Conservation (phyloP, 2,113 vertebrate genomes). For the Tylochromis polylepis region DNA sequence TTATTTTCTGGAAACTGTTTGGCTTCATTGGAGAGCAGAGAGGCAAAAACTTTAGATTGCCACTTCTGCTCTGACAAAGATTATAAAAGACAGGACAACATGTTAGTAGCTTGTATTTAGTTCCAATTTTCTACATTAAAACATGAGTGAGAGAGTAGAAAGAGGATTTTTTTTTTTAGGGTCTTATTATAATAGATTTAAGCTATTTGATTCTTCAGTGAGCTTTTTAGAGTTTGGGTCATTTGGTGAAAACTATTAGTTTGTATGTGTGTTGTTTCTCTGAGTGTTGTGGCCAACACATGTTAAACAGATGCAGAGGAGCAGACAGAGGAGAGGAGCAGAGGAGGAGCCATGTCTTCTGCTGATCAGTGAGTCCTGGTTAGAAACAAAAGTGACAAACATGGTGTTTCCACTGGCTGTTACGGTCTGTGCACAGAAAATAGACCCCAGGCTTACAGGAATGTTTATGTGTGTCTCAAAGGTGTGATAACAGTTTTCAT, state of each 20-base stretch:
- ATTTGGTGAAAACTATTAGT: background rate
- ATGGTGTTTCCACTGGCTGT: background rate
- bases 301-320: constrained; percentile 12
- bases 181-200: background rate
- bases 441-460: background rate
- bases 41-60: background rate
- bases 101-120: background rate
- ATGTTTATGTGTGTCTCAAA: background rate
- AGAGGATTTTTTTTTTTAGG: background rate
- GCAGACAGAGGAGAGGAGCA: background rate
- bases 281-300: background rate
- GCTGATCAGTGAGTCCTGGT: constrained; percentile 31
- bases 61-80: background rate
- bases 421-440: background rate
- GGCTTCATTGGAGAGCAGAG: background rate
- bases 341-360: constrained; percentile 1
- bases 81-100: background rate
- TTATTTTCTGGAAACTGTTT: background rate
- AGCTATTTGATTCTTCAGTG: background rate
- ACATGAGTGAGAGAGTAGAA: background rate
- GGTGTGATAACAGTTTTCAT: background rate
- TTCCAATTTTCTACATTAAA: background rate
- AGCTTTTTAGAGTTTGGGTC: background rate
- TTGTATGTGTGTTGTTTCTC: background rate
- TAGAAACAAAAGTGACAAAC: background rate